These are phyloP conservation scores for Albula glossodonta DNA, from an alignment of 2,113 vertebrate species.

Conservation along the genomic window DNA sequence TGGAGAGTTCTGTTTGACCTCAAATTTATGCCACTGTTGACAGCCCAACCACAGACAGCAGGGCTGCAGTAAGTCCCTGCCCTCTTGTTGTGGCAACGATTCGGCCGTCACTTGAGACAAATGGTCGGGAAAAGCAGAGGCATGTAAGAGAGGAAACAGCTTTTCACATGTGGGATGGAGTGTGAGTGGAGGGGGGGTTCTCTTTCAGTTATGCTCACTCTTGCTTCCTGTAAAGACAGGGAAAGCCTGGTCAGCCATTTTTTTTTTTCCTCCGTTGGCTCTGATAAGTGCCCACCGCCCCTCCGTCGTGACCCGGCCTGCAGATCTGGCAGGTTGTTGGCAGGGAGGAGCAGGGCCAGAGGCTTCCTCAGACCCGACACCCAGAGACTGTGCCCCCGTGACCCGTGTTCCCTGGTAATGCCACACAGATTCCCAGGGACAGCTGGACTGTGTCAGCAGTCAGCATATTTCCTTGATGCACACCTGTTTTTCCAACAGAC, in stretches of 20 bases:
- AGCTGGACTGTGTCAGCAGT: not conserved
- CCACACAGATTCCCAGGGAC: not conserved
- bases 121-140: not conserved
- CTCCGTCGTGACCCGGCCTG: not conserved
- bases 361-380: not conserved
- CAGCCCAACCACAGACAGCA: no score
- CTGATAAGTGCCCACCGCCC: not conserved
- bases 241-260: no score
- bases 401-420: not conserved
- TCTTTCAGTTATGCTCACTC: not conserved
- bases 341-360: not conserved
- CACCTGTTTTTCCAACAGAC: no score
- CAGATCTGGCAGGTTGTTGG: conserved; percentile 4
- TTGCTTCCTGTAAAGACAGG: not conserved
- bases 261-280: not conserved
- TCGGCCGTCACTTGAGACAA: no score
- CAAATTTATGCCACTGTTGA: no score
- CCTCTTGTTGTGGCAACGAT: no score
- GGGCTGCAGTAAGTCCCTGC: no score
- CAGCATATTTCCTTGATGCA: not conserved
- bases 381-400: not conserved
- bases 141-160: not conserved
- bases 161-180: no score
- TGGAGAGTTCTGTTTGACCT: no score
- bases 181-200: not conserved